Conservation (phyloP, 2,113 vertebrate genomes). For the Spilogale gracilis region DNA sequence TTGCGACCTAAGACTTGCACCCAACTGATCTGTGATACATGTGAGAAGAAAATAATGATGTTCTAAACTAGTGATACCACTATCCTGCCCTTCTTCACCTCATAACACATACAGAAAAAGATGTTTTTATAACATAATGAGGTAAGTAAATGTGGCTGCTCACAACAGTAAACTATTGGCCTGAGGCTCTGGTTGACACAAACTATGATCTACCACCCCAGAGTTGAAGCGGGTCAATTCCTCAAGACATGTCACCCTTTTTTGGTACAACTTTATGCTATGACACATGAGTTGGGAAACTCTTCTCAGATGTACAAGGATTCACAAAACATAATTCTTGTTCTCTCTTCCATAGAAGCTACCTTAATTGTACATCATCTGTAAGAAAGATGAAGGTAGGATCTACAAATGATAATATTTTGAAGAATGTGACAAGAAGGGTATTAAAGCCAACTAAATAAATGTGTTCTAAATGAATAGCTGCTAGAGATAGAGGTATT, state of each 20-base stretch:
- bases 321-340: neutral
- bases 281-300: neutral
- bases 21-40: neutral
- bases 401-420: neutral
- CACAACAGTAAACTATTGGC: neutral
- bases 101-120: neutral
- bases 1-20: neutral
- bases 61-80: neutral
- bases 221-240: neutral
- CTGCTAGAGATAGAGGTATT: neutral
- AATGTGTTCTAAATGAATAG: neutral
- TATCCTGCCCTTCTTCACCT: neutral
- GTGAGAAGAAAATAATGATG: neutral
- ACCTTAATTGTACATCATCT: neutral
- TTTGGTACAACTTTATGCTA: neutral
- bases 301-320: neutral
- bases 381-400: neutral
- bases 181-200: neutral
- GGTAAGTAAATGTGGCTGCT: neutral
- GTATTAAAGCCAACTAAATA: neutral
- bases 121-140: neutral
- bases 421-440: neutral
- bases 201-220: neutral
- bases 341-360: neutral
- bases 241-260: neutral